phyloP scores from a whole-genome alignment of 2,888 invertebrate genomes.

The Scrobipalpa atriplicella region DNA sequence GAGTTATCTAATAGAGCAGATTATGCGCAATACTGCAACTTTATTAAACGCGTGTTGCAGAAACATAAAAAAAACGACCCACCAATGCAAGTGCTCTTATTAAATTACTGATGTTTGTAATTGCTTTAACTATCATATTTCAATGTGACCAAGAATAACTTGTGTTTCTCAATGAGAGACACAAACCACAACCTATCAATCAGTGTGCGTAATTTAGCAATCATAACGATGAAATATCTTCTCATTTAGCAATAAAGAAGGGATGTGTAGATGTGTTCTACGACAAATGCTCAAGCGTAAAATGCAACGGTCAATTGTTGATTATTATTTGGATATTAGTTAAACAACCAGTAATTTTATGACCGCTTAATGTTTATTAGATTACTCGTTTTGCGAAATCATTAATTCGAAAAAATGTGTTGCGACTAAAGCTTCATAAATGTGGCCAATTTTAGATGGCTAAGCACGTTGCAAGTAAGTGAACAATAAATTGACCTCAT shows the following conservation, averaged over 20 bases:
- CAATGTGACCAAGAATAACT: neutral
- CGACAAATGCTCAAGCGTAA: neutral
- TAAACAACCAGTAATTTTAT: conserved; percentile 16
- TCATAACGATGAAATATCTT: too few species aligned
- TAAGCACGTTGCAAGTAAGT: conserved; percentile 15
- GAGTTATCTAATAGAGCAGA: conserved; percentile 26
- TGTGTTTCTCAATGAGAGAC: neutral
- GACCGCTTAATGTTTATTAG: conserved; percentile 24
- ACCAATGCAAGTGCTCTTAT: neutral
- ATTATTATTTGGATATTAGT: conserved; percentile 9
- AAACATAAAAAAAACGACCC: neutral
- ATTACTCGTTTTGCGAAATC: conserved; percentile 27
- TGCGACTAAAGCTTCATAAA: neutral
- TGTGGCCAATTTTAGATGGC: conserved; percentile 22
- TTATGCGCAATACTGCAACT: conserved; percentile 10
- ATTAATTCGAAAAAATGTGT: conserved; percentile 26
- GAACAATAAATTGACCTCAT: conserved; percentile 16
- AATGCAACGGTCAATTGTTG: neutral
- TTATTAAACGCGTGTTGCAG: conserved; percentile 10
- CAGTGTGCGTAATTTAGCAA: neutral
- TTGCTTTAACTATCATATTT: neutral
- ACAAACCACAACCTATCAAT: neutral
- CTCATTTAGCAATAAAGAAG: conserved; percentile 13
- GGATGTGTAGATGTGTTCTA: neutral
- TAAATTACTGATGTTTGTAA: conserved; percentile 7